These are phyloP conservation scores for Prunella strophiata DNA, from an alignment of 2,797 vertebrate species.

Conservation along the genomic window DNA sequence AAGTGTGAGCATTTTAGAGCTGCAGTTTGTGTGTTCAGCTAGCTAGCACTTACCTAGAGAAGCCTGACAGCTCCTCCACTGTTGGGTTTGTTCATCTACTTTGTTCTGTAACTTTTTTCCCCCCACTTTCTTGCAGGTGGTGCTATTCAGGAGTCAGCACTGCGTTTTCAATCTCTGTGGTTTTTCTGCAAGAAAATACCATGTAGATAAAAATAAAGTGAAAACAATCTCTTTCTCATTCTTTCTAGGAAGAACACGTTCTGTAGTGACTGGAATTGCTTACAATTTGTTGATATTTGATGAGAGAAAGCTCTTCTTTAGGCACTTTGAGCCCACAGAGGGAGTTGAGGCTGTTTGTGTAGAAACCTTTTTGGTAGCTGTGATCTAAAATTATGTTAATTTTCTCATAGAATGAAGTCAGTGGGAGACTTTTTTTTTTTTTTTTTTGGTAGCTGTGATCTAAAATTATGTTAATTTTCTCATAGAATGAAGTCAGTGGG, in stretches of 20 bases:
- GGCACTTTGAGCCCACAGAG: neutral
- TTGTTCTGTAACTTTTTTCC: slow-evolving; percentile 65
- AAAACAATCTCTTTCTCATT: slow-evolving; percentile 73
- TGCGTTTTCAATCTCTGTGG: slow-evolving; percentile 70
- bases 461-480: no score
- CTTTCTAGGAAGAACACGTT: slow-evolving; percentile 49
- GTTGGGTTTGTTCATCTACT: slow-evolving; percentile 74
- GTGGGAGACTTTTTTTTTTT: no score
- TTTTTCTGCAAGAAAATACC: slow-evolving; percentile 74
- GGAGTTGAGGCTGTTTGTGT: slow-evolving; percentile 11
- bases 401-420: no score
- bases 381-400: no score
- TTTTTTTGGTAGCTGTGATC: no score
- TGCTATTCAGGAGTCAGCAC: slow-evolving; percentile 59
- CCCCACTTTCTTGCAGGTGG: slow-evolving; percentile 52
- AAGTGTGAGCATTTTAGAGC: slow-evolving; percentile 71
- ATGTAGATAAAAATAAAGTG: slow-evolving; percentile 77
- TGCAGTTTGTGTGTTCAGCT: slow-evolving; percentile 74
- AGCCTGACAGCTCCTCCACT: slow-evolving; percentile 25
- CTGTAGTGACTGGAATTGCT: neutral
- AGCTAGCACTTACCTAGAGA: slow-evolving; percentile 68
- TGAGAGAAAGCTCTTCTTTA: neutral
- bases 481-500: no score
- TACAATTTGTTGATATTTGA: slow-evolving; percentile 30
- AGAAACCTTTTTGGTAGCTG: no score